Conservation (phyloP, 2,888 invertebrate genomes). For the Plutella xylostella region DNA sequence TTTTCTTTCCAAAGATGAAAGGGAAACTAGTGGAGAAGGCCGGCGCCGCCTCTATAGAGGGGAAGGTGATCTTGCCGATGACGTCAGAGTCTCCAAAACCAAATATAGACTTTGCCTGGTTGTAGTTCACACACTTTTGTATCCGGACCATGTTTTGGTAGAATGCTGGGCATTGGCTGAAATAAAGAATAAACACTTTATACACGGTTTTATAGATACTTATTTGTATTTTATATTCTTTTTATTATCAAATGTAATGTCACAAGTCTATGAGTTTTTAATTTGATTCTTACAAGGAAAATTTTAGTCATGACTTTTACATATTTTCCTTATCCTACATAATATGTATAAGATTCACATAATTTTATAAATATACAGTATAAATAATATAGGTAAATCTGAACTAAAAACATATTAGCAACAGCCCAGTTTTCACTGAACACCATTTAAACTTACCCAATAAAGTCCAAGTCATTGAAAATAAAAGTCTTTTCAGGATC, state of each 20-base stretch:
- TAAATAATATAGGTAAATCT: not conserved
- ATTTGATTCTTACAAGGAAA: no score
- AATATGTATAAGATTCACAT: not conserved
- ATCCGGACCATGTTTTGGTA: slow-evolving; percentile 94
- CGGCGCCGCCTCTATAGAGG: slow-evolving; percentile 96
- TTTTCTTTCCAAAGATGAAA: slow-evolving; percentile 84
- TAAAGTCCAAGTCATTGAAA: slow-evolving; percentile 93
- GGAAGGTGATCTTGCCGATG: slow-evolving; percentile 97
- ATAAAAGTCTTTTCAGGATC: slow-evolving; percentile 95
- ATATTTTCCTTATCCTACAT: not conserved
- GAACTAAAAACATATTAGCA: not conserved
- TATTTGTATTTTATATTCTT: no score
- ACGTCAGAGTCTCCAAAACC: slow-evolving; percentile 96
- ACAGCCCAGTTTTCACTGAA: not conserved
- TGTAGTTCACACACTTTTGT: slow-evolving; percentile 95
- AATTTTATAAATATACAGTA: not conserved
- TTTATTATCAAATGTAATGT: no score
- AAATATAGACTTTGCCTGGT: slow-evolving; percentile 98
- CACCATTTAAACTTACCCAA: slow-evolving; percentile 79
- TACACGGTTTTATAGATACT: no score
- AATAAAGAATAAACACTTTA: slow-evolving; percentile 23
- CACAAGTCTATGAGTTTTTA: no score
- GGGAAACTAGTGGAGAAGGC: slow-evolving; percentile 92
- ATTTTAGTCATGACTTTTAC: no score
- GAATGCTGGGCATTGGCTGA: slow-evolving; percentile 87